Base-by-base conservation (phyloP, 2,113 vertebrate species). In the Hippocampus mohnikei region DNA sequence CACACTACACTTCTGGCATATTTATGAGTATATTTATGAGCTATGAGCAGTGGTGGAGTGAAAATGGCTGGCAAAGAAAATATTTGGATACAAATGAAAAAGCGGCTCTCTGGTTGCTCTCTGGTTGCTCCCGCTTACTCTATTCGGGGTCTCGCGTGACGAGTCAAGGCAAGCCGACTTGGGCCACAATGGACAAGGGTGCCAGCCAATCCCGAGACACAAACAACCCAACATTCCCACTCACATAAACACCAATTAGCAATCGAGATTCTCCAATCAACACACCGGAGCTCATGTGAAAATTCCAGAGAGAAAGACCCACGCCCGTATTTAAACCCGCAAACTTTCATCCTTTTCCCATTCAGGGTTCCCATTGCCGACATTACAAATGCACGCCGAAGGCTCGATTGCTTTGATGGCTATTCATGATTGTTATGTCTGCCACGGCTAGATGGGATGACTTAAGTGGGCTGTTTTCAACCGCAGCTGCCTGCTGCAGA, bases 401-500 rank as follows among this genome's bases (percentile, higher is more conserved):
- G 46, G 37, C 63, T n/a, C 56, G 37, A 66, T 66, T 12, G 55
- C 8, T 58, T 61, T 33, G 25, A 53, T 64, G 0, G 1, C 18
- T 67, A 67, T 33, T 66, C 25, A 48, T 29, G 40, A 46, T 44
- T 65, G 63, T 65, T 48, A 33, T 0, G 5, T 62, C 41, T 62
- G 9, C 40, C 7, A 44, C 21, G 42, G 3, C 53, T 55, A 7
- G 0, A 66, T 13, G 9, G 25, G 46, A 69, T 64, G 3, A 0
- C 55, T 61, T 2, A 41, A 79, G 67, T 70, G 5, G 64, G 18
- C 15, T 42, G 37, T 64, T 75, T 69, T 59, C 9, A 23, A 69
- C 64, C 73, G 46, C 3, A 29, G 41, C n/a, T 56, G 0, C 20
- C 59, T 18, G 44, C 29, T 64, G 56, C 64, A 70, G 44, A 75